Evolutionary conservation across 2,888 invertebrate species (phyloP).

Genomic region (Macaria liturata): DNA sequence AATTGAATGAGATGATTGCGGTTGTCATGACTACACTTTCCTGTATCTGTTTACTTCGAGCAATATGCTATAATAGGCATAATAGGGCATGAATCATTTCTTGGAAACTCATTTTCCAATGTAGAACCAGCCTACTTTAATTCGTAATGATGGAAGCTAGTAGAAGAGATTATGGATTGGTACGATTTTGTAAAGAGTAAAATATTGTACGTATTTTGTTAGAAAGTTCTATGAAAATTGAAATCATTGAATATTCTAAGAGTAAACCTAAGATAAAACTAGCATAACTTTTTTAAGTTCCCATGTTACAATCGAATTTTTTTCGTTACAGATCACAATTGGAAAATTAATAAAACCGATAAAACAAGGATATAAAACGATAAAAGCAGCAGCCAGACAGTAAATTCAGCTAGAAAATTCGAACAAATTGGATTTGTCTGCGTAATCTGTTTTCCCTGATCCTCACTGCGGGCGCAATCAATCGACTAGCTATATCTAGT

Average conservation of each 20-base stretch:
- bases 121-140: neutral
- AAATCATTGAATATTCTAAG: too few species aligned
- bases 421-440: constrained; percentile 15
- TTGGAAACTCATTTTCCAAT: constrained; percentile 14
- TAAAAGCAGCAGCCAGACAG: constrained; percentile 1
- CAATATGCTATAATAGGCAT: too few species aligned
- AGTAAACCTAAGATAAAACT: too few species aligned
- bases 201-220: too few species aligned
- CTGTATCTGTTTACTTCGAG: constrained; percentile 14
- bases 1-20: constrained; percentile 71
- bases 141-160: neutral
- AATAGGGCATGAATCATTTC: constrained; percentile 10
- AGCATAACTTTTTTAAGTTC: too few species aligned
- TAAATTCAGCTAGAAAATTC: constrained; percentile 3
- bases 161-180: too few species aligned
- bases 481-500: neutral
- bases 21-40: constrained; percentile 54
- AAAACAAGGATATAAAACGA: neutral
- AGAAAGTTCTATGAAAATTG: too few species aligned
- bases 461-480: constrained; percentile 13
- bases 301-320: too few species aligned
- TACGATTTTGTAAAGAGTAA: too few species aligned
- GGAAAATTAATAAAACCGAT: too few species aligned
- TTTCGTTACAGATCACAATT: too few species aligned
- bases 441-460: constrained; percentile 15